Evolutionary conservation across 2,888 invertebrate species (phyloP).

Genomic region (Julus scandinavius): DNA sequence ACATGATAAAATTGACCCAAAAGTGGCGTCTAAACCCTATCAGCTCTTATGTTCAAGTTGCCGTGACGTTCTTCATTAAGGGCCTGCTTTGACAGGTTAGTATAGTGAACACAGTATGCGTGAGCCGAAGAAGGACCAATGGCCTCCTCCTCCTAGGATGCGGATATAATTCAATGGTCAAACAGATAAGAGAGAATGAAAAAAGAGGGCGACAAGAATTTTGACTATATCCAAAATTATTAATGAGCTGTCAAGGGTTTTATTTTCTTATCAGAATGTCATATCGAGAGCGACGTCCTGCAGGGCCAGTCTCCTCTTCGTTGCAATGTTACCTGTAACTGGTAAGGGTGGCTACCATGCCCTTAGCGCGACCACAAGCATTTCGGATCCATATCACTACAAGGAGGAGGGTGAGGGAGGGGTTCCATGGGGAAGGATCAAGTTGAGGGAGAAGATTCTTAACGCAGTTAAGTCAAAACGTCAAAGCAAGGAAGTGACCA

Average conservation of each 20-base stretch:
- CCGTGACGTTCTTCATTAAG: neutral
- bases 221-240: constrained; percentile 35
- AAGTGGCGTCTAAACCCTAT: neutral
- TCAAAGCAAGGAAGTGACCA: constrained; percentile 15
- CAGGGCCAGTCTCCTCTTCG: constrained; percentile 34
- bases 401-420: neutral
- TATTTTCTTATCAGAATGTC: constrained; percentile 28
- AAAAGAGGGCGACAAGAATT: constrained; percentile 40
- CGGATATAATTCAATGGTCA: constrained; percentile 15
- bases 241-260: constrained; percentile 38
- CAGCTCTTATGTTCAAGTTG: neutral
- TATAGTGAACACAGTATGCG: neutral
- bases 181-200: constrained; percentile 5
- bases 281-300: constrained; percentile 42
- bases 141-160: neutral
- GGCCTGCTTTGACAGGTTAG: neutral
- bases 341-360: constrained; percentile 34
- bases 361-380: neutral
- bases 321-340: constrained; percentile 35
- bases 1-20: neutral
- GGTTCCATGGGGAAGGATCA: neutral
- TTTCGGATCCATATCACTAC: constrained; percentile 27
- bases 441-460: neutral
- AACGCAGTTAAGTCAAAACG: neutral
- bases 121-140: neutral